Percentiles rank a stretch among this genome's conserved stretches.
Conservation (phyloP, 2,797 vertebrate genomes). For the Channa striata region DNA sequence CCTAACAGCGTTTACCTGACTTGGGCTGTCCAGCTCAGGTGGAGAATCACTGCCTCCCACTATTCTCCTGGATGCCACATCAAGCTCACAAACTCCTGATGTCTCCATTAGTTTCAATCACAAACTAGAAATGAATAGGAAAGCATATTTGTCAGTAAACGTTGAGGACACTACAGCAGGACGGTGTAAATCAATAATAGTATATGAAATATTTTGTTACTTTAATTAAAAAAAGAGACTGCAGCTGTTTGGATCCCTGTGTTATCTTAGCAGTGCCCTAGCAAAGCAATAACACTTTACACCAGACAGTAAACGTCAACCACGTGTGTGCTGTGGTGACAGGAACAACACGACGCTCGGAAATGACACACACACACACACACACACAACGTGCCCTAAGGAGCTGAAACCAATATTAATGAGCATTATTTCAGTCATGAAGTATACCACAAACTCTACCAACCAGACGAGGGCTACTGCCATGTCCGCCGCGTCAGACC, state of each 20-base stretch:
- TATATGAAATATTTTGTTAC: too few relatives aligned
- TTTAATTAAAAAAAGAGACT: not conserved
- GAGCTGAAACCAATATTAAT: not conserved
- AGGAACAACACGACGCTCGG: not conserved
- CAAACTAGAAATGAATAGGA: slow-evolving; percentile 16
- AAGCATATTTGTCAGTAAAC: not conserved
- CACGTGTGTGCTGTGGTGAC: slow-evolving; percentile 14
- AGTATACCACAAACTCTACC: not conserved
- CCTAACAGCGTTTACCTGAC: slow-evolving; percentile 65
- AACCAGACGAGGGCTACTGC: not conserved
- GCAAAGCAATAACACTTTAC: too few relatives aligned
- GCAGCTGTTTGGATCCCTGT: not conserved
- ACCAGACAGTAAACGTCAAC: not conserved
- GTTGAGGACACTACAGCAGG: too few relatives aligned
- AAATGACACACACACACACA: not conserved
- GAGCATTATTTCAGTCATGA: too few relatives aligned
- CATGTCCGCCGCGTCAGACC: slow-evolving; percentile 17
- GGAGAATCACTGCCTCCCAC: slow-evolving; percentile 81
- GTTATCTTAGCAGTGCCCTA: too few relatives aligned
- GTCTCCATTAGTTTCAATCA: slow-evolving; percentile 82
- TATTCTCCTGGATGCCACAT: slow-evolving; percentile 80
- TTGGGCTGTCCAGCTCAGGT: slow-evolving; percentile 73
- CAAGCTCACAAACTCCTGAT: slow-evolving; percentile 81
- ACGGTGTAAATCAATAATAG: too few relatives aligned
- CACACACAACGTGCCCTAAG: not conserved